These are phyloP conservation scores for Glaucopsyche alexis DNA, from an alignment of 2,888 invertebrate genomes.

Conservation along the genomic window DNA sequence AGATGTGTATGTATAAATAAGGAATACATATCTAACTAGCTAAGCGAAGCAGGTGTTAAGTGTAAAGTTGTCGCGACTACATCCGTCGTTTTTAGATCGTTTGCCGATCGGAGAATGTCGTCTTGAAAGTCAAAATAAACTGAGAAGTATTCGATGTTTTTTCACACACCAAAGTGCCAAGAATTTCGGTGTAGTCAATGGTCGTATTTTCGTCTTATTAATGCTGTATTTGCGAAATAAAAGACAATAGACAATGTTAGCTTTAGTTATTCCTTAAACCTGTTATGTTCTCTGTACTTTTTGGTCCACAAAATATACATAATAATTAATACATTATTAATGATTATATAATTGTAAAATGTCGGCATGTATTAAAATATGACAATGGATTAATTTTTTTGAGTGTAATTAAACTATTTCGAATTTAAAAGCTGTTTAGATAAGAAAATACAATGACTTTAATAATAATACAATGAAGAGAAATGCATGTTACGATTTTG, in stretches of 20 bases:
- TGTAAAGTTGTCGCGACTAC: conserved; percentile 1
- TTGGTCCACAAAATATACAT: background rate
- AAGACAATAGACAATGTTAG: background rate
- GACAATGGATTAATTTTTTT: background rate
- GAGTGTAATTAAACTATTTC: too few relatives aligned
- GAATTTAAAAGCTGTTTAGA: too few relatives aligned
- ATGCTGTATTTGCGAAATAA: background rate
- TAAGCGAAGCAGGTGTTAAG: background rate
- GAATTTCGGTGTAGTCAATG: background rate
- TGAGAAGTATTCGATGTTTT: background rate
- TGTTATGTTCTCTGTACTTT: background rate
- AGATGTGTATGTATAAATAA: background rate
- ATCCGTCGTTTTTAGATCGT: conserved; percentile 9
- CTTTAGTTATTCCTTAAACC: background rate
- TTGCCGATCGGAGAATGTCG: background rate
- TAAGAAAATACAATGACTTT: too few relatives aligned
- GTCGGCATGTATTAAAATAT: background rate
- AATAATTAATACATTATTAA: too few relatives aligned
- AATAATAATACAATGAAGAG: too few relatives aligned
- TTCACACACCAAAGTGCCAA: background rate
- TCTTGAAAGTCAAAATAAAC: background rate
- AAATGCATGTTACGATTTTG: too few relatives aligned
- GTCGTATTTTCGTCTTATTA: background rate
- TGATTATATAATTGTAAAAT: too few relatives aligned
- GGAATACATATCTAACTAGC: background rate